A percentile compares a stretch with the other conserved stretches of the same genome.
Conservation (phyloP, 1,140 invertebrate genomes). For the Fragariocoptes setiger region DNA sequence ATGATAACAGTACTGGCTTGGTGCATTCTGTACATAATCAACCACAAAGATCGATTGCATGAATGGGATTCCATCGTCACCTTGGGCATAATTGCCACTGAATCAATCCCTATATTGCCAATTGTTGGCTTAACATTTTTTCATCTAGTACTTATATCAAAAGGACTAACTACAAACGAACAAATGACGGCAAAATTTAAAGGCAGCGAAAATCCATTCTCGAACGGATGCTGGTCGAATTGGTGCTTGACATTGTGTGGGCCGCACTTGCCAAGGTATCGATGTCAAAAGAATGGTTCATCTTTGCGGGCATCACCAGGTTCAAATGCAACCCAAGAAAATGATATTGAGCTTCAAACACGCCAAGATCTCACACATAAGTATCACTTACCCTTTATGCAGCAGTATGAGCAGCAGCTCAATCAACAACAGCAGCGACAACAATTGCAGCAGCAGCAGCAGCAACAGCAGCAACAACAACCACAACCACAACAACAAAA, state of each 20-base stretch:
- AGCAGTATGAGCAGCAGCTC: no score
- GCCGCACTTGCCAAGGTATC: slow-evolving; percentile 73
- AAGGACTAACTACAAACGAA: slow-evolving; percentile 98
- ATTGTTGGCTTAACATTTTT: slow-evolving; percentile 89
- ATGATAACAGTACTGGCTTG: slow-evolving; percentile 86
- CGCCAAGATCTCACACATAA: no score
- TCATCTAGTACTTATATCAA: slow-evolving; percentile 75
- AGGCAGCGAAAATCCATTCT: slow-evolving; percentile 85
- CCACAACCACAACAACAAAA: no score
- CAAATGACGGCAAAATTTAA: slow-evolving; percentile 96
- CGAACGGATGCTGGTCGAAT: slow-evolving; percentile 62
- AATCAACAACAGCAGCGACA: no score
- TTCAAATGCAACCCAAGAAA: slow-evolving; percentile 4
- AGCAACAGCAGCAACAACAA: no score
- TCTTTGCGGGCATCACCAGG: background rate
- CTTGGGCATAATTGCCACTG: slow-evolving; percentile 67
- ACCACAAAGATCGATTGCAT: slow-evolving; percentile 39
- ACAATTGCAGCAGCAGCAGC: no score
- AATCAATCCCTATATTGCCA: slow-evolving; percentile 64
- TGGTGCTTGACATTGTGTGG: slow-evolving; percentile 81
- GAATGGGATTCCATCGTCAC: slow-evolving; percentile 51
- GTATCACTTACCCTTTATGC: no score
- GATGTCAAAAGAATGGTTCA: no score
- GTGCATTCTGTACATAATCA: slow-evolving; percentile 59
- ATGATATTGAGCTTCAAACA: no score